phyloP scores from a whole-genome alignment of 2,797 vertebrate genomes.

The Eurystomus glaucurus region DNA sequence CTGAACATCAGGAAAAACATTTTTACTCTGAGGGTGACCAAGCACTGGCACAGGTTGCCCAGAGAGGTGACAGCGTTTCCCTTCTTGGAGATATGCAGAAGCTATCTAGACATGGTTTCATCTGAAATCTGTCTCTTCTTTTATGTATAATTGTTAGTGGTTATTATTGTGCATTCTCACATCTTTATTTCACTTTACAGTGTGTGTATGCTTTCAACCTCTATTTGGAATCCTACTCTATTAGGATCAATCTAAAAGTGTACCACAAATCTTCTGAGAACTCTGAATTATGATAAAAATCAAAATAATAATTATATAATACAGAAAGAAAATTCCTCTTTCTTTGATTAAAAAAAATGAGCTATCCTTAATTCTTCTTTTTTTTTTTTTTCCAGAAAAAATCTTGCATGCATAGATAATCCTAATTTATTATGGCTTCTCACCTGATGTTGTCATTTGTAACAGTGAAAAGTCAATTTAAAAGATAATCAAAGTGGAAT shows the following conservation, averaged over 20 bases:
- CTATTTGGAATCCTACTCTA: not conserved
- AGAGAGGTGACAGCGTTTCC: not conserved
- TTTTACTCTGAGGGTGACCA: not conserved
- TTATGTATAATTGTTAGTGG: not conserved
- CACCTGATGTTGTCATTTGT: not conserved
- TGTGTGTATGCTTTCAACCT: not conserved
- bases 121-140: not conserved
- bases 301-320: not conserved
- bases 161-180: not conserved
- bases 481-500: not conserved
- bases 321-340: not conserved
- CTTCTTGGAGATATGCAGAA: not conserved
- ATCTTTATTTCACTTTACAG: not conserved
- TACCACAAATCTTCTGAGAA: not conserved
- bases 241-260: not conserved
- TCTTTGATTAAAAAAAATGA: not conserved
- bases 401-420: rapidly evolving
- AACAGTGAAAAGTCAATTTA: not conserved
- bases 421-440: not conserved
- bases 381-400: not conserved
- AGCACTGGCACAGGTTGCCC: not conserved
- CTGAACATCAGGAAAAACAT: not conserved
- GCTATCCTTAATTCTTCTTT: not conserved
- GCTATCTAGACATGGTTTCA: not conserved
- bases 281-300: not conserved